These are phyloP conservation scores for Rhagoletis zephyria DNA, from an alignment of 1,140 invertebrate species.

Conservation along the genomic window DNA sequence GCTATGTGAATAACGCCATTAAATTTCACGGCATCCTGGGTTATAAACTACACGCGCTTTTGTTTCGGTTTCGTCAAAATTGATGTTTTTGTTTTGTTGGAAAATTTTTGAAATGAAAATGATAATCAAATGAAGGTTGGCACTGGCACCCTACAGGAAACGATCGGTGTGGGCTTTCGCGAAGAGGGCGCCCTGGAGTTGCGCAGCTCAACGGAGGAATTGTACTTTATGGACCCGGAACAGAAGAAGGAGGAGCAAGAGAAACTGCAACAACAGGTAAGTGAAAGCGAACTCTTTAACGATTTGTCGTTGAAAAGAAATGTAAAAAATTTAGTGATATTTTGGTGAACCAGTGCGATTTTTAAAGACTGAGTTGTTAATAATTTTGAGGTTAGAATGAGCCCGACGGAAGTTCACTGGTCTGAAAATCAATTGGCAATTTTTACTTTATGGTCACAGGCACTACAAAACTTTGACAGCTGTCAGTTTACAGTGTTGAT, in stretches of 20 bases:
- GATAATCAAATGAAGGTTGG: constrained; percentile 68
- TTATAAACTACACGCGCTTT: background rate
- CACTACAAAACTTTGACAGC: too few species aligned
- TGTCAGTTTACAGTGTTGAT: too few species aligned
- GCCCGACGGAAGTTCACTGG: too few species aligned
- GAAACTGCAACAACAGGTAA: constrained; percentile 57
- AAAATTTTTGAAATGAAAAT: constrained; percentile 52
- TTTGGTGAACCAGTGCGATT: too few species aligned
- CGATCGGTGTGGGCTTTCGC: constrained; percentile 78
- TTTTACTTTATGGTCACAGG: too few species aligned
- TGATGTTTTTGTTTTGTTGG: constrained; percentile 53
- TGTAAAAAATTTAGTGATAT: too few species aligned
- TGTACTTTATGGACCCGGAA: constrained; percentile 83
- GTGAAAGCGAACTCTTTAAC: background rate
- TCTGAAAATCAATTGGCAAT: too few species aligned
- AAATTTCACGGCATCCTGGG: constrained; percentile 3
- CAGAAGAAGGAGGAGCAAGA: constrained; percentile 75
- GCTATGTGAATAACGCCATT: constrained; percentile 21
- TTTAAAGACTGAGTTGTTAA: too few species aligned
- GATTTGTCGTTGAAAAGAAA: background rate
- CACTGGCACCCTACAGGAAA: constrained; percentile 73
- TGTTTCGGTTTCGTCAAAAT: constrained; percentile 34
- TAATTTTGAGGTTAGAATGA: too few species aligned
- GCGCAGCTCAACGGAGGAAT: constrained; percentile 87
- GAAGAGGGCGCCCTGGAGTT: constrained; percentile 86